Conservation (phyloP, 2,888 invertebrate species). For the Cerastis leucographa region DNA sequence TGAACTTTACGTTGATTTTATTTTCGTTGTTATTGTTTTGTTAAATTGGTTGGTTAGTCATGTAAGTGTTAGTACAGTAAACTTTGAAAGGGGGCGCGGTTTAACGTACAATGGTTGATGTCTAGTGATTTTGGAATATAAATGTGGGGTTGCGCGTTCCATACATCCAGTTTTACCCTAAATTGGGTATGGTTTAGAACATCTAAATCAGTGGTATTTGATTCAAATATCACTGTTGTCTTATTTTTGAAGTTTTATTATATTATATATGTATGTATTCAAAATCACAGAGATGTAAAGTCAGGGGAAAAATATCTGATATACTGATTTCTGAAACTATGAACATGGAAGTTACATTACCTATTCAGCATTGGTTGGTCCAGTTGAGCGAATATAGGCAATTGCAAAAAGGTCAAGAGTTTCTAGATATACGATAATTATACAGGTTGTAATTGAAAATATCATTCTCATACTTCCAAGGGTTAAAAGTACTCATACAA, state of each 20-base stretch:
- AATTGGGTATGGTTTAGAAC: constrained; percentile 3
- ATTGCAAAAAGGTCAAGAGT: not conserved
- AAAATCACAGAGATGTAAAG: not conserved
- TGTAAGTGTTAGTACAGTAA: constrained; percentile 43
- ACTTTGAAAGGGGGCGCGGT: not conserved
- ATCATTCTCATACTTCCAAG: constrained; percentile 2
- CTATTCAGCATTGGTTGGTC: not conserved
- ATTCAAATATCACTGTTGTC: not conserved
- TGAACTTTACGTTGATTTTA: constrained; percentile 15
- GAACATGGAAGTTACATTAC: not conserved
- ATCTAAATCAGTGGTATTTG: constrained; percentile 10
- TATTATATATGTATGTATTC: not conserved
- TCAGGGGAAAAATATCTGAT: not conserved
- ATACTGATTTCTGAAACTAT: not conserved
- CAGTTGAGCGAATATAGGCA: not conserved
- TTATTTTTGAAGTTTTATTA: not conserved
- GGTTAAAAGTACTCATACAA: not conserved
- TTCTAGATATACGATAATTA: not conserved
- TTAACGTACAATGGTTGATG: not conserved
- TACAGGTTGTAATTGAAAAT: constrained; percentile 12
- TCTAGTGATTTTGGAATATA: constrained; percentile 7
- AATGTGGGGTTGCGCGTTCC: constrained; percentile 4
- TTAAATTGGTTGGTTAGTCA: constrained; percentile 58
- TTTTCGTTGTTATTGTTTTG: constrained; percentile 55
- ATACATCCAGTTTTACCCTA: constrained; percentile 13